Percentiles rank a stretch among this genome's conserved stretches.
Evolutionary conservation across 1,140 invertebrate genomes (phyloP).

Genomic region (Diploscapter pachys): DNA sequence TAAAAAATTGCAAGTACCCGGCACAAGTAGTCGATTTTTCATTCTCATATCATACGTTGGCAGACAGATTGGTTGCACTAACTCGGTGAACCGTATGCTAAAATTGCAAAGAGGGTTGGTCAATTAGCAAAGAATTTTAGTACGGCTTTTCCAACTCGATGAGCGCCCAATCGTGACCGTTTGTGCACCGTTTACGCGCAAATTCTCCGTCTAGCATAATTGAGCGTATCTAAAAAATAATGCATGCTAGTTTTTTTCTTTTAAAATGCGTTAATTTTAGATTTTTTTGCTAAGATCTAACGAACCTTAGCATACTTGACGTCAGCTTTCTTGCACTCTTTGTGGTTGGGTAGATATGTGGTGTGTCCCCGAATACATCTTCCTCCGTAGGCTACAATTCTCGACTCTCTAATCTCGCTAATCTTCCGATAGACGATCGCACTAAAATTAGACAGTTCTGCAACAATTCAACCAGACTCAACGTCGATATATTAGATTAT

Average conservation of each 20-base stretch:
- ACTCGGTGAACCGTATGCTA: conserved; percentile 26
- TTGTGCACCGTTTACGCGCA: conserved; percentile 18
- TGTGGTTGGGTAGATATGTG: conserved; percentile 11
- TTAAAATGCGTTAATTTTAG: too few relatives aligned
- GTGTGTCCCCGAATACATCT: conserved; percentile 34
- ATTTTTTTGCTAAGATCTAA: background rate
- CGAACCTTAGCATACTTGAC: conserved; percentile 18
- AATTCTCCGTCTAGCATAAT: conserved; percentile 35
- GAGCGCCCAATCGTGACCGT: conserved; percentile 44
- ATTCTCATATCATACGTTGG: conserved; percentile 20
- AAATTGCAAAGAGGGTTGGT: too few relatives aligned
- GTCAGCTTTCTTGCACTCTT: background rate
- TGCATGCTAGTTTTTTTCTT: background rate
- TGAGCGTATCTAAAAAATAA: conserved; percentile 34
- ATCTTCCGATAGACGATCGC: conserved; percentile 4
- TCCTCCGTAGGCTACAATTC: conserved; percentile 31
- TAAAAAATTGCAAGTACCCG: conserved; percentile 13
- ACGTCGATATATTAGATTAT: background rate
- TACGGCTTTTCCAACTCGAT: conserved; percentile 32
- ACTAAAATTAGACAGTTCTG: background rate
- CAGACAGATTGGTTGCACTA: conserved; percentile 36
- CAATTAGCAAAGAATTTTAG: too few relatives aligned
- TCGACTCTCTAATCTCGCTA: background rate
- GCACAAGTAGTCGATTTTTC: conserved; percentile 10
- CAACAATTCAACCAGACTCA: background rate